A percentile compares a stretch with the other conserved stretches of the same genome.
These are phyloP conservation scores for Hylaeus volcanicus DNA, from an alignment of 1,140 invertebrate genomes.

Conservation along the genomic window DNA sequence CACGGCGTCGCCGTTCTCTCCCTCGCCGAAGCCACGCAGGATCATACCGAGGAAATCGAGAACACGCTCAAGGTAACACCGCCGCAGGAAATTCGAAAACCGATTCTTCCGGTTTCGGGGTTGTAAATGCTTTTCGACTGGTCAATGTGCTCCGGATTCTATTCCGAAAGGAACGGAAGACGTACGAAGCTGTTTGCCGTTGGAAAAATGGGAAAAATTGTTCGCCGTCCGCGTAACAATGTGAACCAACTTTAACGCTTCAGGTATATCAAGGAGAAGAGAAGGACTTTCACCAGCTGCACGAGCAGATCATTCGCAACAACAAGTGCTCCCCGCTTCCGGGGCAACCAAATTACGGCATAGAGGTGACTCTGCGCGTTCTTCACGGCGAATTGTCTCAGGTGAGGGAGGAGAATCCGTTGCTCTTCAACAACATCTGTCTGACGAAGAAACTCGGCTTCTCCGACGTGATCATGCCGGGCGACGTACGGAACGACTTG, in stretches of 20 bases:
- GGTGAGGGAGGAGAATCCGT: slow-evolving; percentile 88
- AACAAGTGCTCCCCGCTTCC: slow-evolving; percentile 91
- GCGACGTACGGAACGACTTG: slow-evolving; percentile 97
- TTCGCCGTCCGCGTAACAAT: too few relatives aligned
- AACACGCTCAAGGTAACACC: slow-evolving; percentile 84
- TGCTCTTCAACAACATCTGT: slow-evolving; percentile 91
- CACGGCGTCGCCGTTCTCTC: slow-evolving; percentile 91
- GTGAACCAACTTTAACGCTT: slow-evolving; percentile 48
- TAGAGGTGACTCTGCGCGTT: slow-evolving; percentile 87
- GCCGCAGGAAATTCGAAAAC: too few relatives aligned
- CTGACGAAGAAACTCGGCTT: slow-evolving; percentile 95
- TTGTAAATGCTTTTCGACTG: too few relatives aligned
- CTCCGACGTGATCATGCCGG: slow-evolving; percentile 97
- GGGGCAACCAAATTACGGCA: slow-evolving; percentile 83
- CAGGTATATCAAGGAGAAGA: slow-evolving; percentile 93
- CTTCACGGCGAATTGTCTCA: slow-evolving; percentile 88
- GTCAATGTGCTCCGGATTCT: too few relatives aligned
- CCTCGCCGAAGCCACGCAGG: slow-evolving; percentile 83
- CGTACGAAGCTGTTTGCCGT: too few relatives aligned
- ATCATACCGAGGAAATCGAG: slow-evolving; percentile 83
- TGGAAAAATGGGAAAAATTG: too few relatives aligned
- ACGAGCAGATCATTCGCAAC: slow-evolving; percentile 92
- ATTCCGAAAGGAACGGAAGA: too few relatives aligned
- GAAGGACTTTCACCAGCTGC: slow-evolving; percentile 94
- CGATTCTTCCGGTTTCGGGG: too few relatives aligned